Evolutionary conservation across 2,113 vertebrate species (phyloP).

Genomic region (Camelus bactrianus): DNA sequence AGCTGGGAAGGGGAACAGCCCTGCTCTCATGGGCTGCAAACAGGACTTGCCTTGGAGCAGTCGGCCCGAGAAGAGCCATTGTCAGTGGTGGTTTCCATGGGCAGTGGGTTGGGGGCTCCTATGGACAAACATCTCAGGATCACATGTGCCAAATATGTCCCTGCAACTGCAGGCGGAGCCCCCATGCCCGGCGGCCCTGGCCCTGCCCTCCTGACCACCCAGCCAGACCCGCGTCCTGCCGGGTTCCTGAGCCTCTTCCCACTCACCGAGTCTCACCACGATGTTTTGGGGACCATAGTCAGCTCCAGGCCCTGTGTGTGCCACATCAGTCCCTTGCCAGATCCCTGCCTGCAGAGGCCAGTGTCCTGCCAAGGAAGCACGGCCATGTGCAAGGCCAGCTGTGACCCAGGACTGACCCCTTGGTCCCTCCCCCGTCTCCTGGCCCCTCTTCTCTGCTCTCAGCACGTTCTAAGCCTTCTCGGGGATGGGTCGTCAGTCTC

Average conservation of each 20-base stretch:
- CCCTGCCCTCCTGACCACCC: neutral
- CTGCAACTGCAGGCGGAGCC: neutral
- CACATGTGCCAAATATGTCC: fast-evolving
- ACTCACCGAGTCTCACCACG: neutral
- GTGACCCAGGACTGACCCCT: neutral
- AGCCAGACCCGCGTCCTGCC: neutral
- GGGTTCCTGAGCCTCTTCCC: neutral
- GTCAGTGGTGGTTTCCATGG: neutral
- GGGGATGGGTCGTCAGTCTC: neutral
- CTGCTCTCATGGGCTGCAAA: neutral
- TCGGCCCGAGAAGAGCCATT: neutral
- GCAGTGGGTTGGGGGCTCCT: neutral
- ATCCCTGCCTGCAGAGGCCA: neutral
- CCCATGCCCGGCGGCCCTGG: fast-evolving
- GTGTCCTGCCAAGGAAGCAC: neutral
- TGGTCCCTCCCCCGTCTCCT: neutral
- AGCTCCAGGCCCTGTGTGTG: neutral
- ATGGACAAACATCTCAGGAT: neutral
- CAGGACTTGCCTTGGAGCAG: neutral
- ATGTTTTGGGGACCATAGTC: neutral
- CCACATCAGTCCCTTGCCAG: neutral
- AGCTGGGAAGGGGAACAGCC: neutral
- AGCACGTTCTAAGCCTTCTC: neutral
- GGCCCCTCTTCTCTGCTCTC: neutral
- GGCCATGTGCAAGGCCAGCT: neutral